Conservation (phyloP, 1,140 invertebrate genomes). For the Plutomurus gul region DNA sequence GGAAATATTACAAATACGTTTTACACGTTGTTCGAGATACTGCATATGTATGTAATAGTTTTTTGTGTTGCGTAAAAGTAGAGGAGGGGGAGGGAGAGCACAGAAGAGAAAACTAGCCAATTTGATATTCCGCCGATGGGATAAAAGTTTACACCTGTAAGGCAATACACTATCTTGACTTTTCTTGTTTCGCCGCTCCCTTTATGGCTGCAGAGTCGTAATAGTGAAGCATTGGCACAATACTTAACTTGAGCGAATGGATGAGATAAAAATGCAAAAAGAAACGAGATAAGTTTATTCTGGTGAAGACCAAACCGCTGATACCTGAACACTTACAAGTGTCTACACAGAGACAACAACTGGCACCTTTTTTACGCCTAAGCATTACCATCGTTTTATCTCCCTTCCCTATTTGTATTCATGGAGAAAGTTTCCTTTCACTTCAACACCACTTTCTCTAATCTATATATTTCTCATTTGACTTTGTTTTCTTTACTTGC, state of each 20-base stretch:
- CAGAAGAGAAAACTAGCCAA: neutral
- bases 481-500: neutral
- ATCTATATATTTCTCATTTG: neutral
- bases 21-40: too few relatives aligned
- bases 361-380: neutral
- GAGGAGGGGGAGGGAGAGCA: neutral
- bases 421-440: constrained; percentile 38
- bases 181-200: constrained; percentile 16
- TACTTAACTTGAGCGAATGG: neutral
- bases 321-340: neutral
- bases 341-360: neutral
- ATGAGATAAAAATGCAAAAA: constrained; percentile 25
- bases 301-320: neutral
- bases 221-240: constrained; percentile 17
- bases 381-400: constrained; percentile 8
- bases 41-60: too few relatives aligned
- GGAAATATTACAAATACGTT: too few relatives aligned
- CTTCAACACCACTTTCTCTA: constrained; percentile 12
- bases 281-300: neutral
- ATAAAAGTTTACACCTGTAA: constrained; percentile 21
- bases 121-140: constrained; percentile 22
- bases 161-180: constrained; percentile 2
- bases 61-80: too few relatives aligned
- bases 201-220: neutral
- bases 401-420: constrained; percentile 36